Conservation (phyloP, 2,797 vertebrate genomes). For the Lepidocolaptes lacrymiger region DNA sequence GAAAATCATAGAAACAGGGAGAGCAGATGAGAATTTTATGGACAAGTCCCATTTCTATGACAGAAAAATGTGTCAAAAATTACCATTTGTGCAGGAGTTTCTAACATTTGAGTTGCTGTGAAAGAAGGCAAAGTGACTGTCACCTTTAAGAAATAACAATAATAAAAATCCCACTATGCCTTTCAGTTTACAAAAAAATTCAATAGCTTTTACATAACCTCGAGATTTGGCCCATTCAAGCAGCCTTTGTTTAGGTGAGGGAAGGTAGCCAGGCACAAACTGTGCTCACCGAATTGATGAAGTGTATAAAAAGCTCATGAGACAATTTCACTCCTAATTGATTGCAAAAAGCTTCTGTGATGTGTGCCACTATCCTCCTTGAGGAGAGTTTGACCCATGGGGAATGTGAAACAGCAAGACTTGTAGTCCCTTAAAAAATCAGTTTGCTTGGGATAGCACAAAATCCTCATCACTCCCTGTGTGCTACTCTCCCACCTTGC, state of each 20-base stretch:
- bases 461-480: neutral
- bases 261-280: conserved; percentile 20
- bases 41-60: neutral
- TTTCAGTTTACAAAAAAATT: neutral
- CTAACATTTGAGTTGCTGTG: neutral
- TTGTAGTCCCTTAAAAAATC: neutral
- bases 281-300: neutral
- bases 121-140: neutral
- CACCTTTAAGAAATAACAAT: neutral
- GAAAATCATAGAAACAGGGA: neutral
- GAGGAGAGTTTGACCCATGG: neutral
- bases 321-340: conserved; percentile 10
- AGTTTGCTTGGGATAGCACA: neutral
- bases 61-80: neutral
- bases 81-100: conserved; percentile 41
- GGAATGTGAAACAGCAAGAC: neutral
- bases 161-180: neutral
- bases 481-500: neutral
- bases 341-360: neutral
- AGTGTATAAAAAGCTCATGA: conserved; percentile 32
- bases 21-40: conserved; percentile 3
- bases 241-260: neutral
- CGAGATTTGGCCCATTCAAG: neutral
- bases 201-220: conserved; percentile 18
- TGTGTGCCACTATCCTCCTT: neutral